A percentile compares a stretch with the other conserved stretches of the same genome.
Evolutionary conservation across 2,888 invertebrate genomes (phyloP).

Genomic region (Homarus gammarus): DNA sequence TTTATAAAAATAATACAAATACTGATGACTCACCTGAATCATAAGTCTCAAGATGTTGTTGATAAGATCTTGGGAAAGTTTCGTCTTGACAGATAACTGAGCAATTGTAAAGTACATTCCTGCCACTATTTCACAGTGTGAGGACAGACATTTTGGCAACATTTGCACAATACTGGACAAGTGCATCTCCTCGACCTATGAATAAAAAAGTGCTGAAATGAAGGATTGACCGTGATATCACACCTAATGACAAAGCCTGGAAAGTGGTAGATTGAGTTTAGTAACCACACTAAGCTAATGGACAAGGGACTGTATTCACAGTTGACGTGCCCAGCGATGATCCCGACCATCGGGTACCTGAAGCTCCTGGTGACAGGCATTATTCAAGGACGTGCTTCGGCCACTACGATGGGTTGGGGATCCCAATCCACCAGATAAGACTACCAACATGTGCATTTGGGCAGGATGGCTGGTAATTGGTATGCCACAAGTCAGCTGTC

Average conservation of each 20-base stretch:
- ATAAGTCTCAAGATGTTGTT: constrained; percentile 9
- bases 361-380: too few relatives aligned
- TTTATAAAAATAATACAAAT: too few relatives aligned
- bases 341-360: too few relatives aligned
- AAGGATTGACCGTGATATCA: not conserved
- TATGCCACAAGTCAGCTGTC: too few relatives aligned
- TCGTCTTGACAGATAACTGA: constrained; percentile 53
- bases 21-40: constrained; percentile 34
- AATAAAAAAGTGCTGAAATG: not conserved
- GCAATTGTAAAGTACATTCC: constrained; percentile 59
- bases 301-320: not conserved
- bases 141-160: constrained; percentile 51
- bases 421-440: too few relatives aligned
- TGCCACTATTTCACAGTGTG: constrained; percentile 43
- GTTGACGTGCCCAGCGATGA: too few relatives aligned
- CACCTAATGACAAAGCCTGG: too few relatives aligned
- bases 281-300: not conserved
- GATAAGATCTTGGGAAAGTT: constrained; percentile 39
- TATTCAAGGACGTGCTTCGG: too few relatives aligned
- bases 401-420: too few relatives aligned
- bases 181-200: constrained; percentile 51
- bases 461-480: too few relatives aligned
- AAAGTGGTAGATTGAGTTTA: too few relatives aligned
- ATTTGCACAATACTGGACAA: constrained; percentile 24
- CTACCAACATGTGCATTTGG: too few relatives aligned